Evolutionary conservation across 2,888 invertebrate genomes (phyloP).

Genomic region (Stenotaenia linearis): DNA sequence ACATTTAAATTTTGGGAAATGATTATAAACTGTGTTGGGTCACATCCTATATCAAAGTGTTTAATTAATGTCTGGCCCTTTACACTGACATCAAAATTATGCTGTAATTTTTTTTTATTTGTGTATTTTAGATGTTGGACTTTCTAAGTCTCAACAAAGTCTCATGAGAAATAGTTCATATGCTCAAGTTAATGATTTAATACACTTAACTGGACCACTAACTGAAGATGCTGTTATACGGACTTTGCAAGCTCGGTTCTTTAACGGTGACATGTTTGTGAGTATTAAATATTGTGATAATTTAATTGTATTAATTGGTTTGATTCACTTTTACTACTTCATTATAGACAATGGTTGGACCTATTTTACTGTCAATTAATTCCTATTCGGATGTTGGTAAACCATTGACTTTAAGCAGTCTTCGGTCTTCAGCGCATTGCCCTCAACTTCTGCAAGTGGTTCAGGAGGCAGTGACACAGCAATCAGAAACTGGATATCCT

Average conservation of each 20-base stretch:
- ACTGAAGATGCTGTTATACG: conserved; percentile 91
- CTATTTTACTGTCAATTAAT: conserved; percentile 82
- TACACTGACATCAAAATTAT: background rate
- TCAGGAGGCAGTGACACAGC: conserved; percentile 85
- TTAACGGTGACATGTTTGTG: conserved; percentile 79
- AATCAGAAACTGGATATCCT: conserved; percentile 90
- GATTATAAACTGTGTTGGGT: background rate
- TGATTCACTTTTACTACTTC: conserved; percentile 29
- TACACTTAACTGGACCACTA: conserved; percentile 83
- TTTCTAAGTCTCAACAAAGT: conserved; percentile 29
- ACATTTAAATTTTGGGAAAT: background rate
- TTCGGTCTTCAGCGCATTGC: conserved; percentile 65
- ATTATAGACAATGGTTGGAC: conserved; percentile 84
- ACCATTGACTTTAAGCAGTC: conserved; percentile 76
- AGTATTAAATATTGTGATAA: conserved; percentile 50
- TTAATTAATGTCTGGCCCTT: background rate
- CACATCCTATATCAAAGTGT: background rate
- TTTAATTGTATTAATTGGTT: background rate
- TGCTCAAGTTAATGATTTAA: conserved; percentile 75
- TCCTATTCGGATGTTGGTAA: conserved; percentile 81
- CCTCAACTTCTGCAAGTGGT: conserved; percentile 83
- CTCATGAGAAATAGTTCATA: conserved; percentile 38
- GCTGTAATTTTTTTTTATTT: background rate
- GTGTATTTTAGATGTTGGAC: conserved; percentile 34
- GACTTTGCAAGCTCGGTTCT: conserved; percentile 83